Evolutionary conservation across 2,113 vertebrate genomes (phyloP), one percentile per base, ranked within the genome.

Genomic region (Cyprinodon variegatus): DNA sequence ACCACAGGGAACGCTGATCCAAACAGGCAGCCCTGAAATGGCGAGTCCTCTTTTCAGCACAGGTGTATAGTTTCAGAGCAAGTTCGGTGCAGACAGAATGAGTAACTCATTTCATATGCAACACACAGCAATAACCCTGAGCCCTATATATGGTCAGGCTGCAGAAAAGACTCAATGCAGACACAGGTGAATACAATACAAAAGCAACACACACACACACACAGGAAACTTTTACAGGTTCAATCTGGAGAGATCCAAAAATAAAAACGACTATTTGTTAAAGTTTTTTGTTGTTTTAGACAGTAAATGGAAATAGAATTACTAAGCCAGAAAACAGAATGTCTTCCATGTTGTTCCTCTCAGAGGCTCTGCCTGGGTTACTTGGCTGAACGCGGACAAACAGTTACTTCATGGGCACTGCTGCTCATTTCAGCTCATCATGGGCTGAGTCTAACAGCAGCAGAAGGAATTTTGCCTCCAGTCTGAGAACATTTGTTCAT

Each of bases 1-100:
- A n/a, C 92, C 79, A 85, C 82, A 67, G 86, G 89, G 83, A 88
- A 83, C 76, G 80, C 82, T 80, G 90, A 90, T 88, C 86, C 85
- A 81, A 83, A 90, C 90, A 85, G 85, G 88, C 88, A 78, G 81
- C 48, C 48, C 74, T 84, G 82, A 90, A 90, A 91, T 91, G 91
- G 92, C 83, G 73, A 88, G 84, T 90, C 78, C 59, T 78, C 81
- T 75, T 87, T 89, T 88, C 85, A 88, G 83, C 79, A 20, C 87
- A 89, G 85, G 90, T 90, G 66, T 90, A 83, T 14, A 15, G 76
- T 91, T 91, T 90, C 85, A 86, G 81, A 83, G 72, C 83, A 68
- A 76, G 74, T 87, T 79, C 87, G 77, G 45, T 76, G 84, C 79
- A 80, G 74, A 87, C 77, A 74, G 77, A 39, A 72, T n/a, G 79